Percentiles rank a stretch among this genome's conserved stretches.
phyloP scores from a whole-genome alignment of 2,888 invertebrate genomes.

The Chloromyia formosa region DNA sequence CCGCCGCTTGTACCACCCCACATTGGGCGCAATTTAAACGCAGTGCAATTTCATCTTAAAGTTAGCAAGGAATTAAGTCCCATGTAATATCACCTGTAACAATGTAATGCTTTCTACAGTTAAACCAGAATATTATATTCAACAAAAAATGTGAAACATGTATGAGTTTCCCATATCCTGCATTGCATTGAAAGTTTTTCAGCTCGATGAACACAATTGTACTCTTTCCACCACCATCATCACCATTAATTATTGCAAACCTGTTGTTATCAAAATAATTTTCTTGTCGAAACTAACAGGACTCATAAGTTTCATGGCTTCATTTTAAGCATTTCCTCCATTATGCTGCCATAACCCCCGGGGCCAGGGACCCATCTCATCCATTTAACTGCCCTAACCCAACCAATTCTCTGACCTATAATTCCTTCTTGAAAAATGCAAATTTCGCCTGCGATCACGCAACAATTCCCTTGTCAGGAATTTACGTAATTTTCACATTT shows the following conservation, averaged over 20 bases:
- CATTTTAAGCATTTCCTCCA: constrained; percentile 15
- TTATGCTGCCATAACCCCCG: background rate
- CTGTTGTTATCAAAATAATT: constrained; percentile 17
- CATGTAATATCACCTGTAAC: no score
- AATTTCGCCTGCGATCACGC: constrained; percentile 41
- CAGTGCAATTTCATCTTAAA: no score
- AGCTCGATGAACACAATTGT: no score
- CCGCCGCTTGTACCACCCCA: no score
- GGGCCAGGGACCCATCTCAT: background rate
- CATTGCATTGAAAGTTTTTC: no score
- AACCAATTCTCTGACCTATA: constrained; percentile 14
- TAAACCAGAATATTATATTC: no score
- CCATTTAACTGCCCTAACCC: background rate
- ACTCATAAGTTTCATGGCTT: constrained; percentile 1
- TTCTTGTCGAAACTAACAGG: constrained; percentile 6
- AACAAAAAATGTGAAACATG: no score
- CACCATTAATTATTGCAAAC: background rate
- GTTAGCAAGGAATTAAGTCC: no score
- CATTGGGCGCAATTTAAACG: no score
- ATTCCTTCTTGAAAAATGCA: constrained; percentile 41
- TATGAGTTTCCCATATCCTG: no score
- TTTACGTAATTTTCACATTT: constrained; percentile 47
- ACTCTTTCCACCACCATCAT: background rate
- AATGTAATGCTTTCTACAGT: no score
- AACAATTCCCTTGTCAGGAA: constrained; percentile 38